A percentile compares a stretch with the other conserved stretches of the same genome.
Conservation (phyloP, 2,888 invertebrate genomes). For the Cantharis rustica region DNA sequence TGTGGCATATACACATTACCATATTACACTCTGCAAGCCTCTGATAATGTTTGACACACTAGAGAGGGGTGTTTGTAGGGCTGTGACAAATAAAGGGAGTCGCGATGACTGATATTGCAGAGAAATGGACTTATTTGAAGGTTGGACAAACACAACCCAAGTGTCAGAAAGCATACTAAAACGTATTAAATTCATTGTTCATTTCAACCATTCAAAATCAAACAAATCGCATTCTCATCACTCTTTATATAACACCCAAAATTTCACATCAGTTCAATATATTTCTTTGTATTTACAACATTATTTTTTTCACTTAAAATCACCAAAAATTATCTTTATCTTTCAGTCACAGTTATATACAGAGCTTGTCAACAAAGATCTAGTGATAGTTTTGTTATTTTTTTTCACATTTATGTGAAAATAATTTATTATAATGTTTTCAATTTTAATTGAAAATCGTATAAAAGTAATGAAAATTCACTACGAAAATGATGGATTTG, state of each 20-base stretch:
- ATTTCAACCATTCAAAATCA: neutral
- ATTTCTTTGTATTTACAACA: neutral
- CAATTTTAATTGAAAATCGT: too few relatives aligned
- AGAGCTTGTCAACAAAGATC: too few relatives aligned
- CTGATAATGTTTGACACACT: slow-evolving; percentile 37
- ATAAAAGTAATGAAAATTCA: too few relatives aligned
- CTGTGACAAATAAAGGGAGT: slow-evolving; percentile 31
- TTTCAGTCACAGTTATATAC: too few relatives aligned
- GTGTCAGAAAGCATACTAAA: slow-evolving; percentile 8
- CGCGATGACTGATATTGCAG: slow-evolving; percentile 29
- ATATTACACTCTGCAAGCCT: slow-evolving; percentile 40
- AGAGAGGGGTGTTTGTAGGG: slow-evolving; percentile 28
- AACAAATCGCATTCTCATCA: neutral
- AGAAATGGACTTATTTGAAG: slow-evolving; percentile 34
- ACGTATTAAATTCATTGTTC: slow-evolving; percentile 17
- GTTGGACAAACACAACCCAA: slow-evolving; percentile 32
- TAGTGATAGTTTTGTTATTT: too few relatives aligned
- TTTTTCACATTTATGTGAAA: too few relatives aligned
- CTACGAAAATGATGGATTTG: too few relatives aligned
- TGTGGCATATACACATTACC: slow-evolving; percentile 39
- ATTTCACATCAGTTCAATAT: neutral
- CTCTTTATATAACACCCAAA: neutral
- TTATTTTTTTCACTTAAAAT: neutral
- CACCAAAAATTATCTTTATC: neutral
- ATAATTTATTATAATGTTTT: too few relatives aligned